These are phyloP conservation scores for Pollenia angustigena DNA, from an alignment of 2,888 invertebrate species.

Conservation along the genomic window DNA sequence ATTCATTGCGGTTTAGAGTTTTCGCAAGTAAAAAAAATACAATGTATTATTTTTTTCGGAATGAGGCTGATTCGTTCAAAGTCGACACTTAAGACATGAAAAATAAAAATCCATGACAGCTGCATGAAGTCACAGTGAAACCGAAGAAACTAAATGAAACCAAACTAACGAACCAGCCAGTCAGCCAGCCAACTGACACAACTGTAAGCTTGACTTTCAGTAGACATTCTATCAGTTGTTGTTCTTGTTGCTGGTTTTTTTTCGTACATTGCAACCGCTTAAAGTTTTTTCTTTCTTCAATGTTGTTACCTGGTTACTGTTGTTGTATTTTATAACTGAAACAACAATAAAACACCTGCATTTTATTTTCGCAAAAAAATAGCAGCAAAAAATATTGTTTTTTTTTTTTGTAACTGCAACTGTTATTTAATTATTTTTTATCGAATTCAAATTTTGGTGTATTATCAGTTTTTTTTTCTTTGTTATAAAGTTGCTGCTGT, in stretches of 20 bases:
- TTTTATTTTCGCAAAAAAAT: conserved; percentile 32
- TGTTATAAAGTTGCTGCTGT: conserved; percentile 13
- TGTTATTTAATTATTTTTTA: conserved; percentile 59
- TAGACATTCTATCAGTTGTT: conserved; percentile 61
- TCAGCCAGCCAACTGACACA: conserved; percentile 50
- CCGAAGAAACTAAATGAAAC: conserved; percentile 63
- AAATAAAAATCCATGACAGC: conserved; percentile 63
- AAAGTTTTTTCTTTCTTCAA: conserved; percentile 19
- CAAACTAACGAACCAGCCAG: conserved; percentile 23
- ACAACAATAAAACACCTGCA: conserved; percentile 69
- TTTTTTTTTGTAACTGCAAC: conserved; percentile 62
- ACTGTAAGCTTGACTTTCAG: conserved; percentile 67
- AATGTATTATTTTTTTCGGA: conserved; percentile 52
- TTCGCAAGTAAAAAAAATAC: conserved; percentile 43
- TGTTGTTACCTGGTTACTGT: conserved; percentile 46
- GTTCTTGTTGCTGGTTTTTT: conserved; percentile 11
- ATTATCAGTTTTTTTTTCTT: conserved; percentile 34
- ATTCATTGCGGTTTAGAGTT: conserved; percentile 47
- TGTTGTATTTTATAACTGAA: conserved; percentile 55
- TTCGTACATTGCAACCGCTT: conserved; percentile 44
- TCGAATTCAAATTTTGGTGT: conserved; percentile 40
- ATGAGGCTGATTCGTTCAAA: conserved; percentile 44
- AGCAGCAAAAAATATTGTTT: conserved; percentile 4
- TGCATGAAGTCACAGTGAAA: conserved; percentile 68
- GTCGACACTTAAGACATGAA: conserved; percentile 43